phyloP scores from a whole-genome alignment of 2,797 vertebrate species.

The Tenualosa ilisha region DNA sequence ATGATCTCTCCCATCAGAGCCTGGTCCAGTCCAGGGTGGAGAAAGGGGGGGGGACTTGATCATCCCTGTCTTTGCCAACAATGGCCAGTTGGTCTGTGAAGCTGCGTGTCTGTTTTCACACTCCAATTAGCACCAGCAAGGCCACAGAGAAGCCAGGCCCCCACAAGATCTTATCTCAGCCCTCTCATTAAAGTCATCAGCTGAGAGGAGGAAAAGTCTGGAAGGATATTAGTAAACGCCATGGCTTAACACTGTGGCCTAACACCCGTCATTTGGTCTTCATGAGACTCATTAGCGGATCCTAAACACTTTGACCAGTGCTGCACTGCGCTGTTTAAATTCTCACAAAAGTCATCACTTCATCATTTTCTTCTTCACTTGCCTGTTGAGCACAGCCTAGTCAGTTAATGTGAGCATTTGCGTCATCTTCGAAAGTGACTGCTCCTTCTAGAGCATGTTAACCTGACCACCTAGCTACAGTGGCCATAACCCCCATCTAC shows the following conservation, averaged over 20 bases:
- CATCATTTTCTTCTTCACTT: not conserved
- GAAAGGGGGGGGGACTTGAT: not conserved
- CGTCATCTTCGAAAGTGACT: not conserved
- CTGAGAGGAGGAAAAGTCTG: not conserved
- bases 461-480: not conserved
- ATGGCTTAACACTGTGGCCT: not conserved
- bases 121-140: not conserved
- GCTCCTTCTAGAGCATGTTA: not conserved
- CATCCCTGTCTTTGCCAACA: not conserved
- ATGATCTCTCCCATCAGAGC: not conserved
- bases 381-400: not conserved
- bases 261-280: not conserved
- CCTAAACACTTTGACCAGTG: not conserved
- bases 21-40: not conserved
- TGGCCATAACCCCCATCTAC: not conserved
- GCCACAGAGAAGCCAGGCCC: not conserved
- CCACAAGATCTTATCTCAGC: not conserved
- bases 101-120: slow-evolving; percentile 1
- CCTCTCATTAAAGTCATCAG: not conserved
- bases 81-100: not conserved
- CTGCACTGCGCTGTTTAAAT: not conserved
- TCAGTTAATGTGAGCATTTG: not conserved
- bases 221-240: not conserved
- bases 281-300: not conserved
- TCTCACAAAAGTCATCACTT: not conserved